Evolutionary conservation across 2,888 invertebrate genomes (phyloP).

Genomic region (Argyresthia goedartella): DNA sequence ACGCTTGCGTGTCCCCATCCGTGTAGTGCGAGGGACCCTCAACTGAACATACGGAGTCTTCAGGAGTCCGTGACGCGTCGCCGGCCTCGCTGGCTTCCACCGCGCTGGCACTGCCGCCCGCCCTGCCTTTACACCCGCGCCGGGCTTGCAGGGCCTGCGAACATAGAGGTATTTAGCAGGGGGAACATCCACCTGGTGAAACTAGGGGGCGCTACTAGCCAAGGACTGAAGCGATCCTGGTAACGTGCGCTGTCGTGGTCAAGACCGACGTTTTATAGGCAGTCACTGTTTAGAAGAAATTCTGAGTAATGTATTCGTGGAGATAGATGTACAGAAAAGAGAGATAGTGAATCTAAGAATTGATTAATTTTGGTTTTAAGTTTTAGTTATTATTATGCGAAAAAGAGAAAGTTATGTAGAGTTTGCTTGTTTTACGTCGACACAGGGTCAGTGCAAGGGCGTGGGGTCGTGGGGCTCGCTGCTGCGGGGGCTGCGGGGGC

Average conservation of each 20-base stretch:
- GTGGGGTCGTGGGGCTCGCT: too few relatives aligned
- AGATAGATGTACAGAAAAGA: too few relatives aligned
- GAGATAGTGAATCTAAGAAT: too few relatives aligned
- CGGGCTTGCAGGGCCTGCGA: constrained; percentile 83
- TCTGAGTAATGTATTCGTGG: too few relatives aligned
- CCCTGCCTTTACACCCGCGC: constrained; percentile 65
- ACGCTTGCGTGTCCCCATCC: constrained; percentile 68
- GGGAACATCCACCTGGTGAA: not conserved
- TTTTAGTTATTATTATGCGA: too few relatives aligned
- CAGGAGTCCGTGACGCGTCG: constrained; percentile 88
- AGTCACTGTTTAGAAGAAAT: too few relatives aligned
- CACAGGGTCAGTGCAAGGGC: constrained; percentile 17
- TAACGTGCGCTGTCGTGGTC: too few relatives aligned
- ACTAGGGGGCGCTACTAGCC: too few relatives aligned
- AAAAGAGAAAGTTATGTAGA: too few relatives aligned
- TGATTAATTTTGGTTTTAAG: too few relatives aligned
- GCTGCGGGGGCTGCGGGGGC: constrained; percentile 25
- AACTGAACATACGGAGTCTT: constrained; percentile 91
- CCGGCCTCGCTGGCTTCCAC: constrained; percentile 77
- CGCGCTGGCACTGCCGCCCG: constrained; percentile 59
- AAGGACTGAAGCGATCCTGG: constrained; percentile 10
- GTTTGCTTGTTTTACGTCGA: too few relatives aligned
- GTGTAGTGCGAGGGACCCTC: constrained; percentile 84
- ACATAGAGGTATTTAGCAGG: constrained; percentile 16
- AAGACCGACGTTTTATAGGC: too few relatives aligned